Evolutionary conservation across 2,113 vertebrate genomes (phyloP).

Genomic region (Protobothrops mucrosquamatus): DNA sequence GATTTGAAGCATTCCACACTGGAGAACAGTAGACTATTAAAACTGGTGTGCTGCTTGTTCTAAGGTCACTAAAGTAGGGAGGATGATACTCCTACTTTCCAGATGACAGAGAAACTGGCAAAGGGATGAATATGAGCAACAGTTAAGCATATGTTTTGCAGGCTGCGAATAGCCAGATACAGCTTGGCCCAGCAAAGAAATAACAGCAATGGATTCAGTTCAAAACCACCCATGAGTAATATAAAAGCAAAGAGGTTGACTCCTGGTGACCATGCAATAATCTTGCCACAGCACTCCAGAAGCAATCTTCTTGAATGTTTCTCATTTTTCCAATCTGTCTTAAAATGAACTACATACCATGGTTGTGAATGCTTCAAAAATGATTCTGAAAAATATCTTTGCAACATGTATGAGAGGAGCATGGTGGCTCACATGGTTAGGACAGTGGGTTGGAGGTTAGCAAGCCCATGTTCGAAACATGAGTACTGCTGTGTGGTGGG

Average conservation of each 20-base stretch:
- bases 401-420: neutral
- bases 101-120: neutral
- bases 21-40: neutral
- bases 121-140: neutral
- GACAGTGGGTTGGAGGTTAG: neutral
- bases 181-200: neutral
- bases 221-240: neutral
- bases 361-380: neutral
- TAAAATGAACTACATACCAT: neutral
- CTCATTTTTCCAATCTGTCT: neutral
- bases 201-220: neutral
- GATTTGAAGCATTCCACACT: neutral
- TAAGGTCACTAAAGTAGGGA: neutral
- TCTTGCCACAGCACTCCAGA: neutral
- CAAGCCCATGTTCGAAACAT: neutral
- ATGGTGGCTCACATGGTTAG: neutral
- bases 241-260: neutral
- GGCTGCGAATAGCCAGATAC: neutral
- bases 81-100: neutral
- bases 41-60: neutral
- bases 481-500: rapidly evolving
- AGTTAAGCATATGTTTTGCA: neutral
- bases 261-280: neutral
- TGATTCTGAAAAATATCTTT: neutral
- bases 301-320: neutral